Base-by-base conservation (phyloP, 2,113 vertebrate genomes). In the Apteryx mantelli region DNA sequence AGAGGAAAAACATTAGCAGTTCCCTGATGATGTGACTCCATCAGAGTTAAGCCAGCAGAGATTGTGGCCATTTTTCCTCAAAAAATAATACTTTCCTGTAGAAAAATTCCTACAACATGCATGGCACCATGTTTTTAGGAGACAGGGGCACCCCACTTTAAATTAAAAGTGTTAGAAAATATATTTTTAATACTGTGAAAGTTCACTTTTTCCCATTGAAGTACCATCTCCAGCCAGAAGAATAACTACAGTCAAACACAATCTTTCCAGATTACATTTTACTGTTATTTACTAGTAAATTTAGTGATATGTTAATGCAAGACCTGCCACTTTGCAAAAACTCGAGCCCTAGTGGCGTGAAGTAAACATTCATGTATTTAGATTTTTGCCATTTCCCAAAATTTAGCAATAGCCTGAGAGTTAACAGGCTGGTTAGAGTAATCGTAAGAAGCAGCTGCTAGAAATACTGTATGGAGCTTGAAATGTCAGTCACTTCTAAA, bases 321-420 rank as follows among this genome's bases (percentile, higher is more conserved):
- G 46, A 71, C 32, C 22, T 70, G 34, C 7, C 22, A 36, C 42
- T 30, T 42, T 44, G 86, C 80, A 90, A 96, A 93, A 96, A 89
- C 58, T 86, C 77, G 64, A 77, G 65, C 84, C 63, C 71, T 48
- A 44, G 81, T 89, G 95, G 91, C 83, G 81, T 2, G 9, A 91
- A 90, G 79, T 95, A 90, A 96, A 95, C 83, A 79, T 83, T 78
- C 13, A 32, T 68, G 44, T 68, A 93, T 97, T 97, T 93, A 94
- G 73, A 89, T 63, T 91, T 69, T 55, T 90, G 74, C 73, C 89
- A 60, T 74, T 94, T 91, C 82, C 80, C 60, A 20, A 61, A 64
- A 63, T 89, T 96, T 89, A 95, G 94, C 89, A 95, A 93, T 86
- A 93, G 75, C 82, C 55, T 69, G 76, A 89, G 82, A 77, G 96